Conservation (phyloP, 2,888 invertebrate species). For the Leptogaster cylindrica region DNA sequence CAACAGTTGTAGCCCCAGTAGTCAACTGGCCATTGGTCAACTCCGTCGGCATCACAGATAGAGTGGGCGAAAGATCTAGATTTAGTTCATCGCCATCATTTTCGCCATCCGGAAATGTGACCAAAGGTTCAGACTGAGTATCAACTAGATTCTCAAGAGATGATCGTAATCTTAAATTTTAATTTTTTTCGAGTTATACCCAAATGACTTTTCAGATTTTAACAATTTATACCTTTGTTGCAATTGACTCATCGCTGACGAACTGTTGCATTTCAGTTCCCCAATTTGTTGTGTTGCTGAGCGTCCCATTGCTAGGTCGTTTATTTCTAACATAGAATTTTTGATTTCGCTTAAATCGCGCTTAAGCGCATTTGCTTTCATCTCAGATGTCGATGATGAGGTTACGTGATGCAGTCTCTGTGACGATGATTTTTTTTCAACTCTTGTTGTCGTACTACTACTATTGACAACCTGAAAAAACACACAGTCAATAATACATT, state of each 20-base stretch:
- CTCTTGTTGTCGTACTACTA: slow-evolving; percentile 62
- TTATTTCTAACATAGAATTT: slow-evolving; percentile 87
- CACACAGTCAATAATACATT: too few species aligned
- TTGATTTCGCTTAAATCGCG: slow-evolving; percentile 73
- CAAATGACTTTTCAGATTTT: not conserved
- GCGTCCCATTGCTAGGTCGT: slow-evolving; percentile 67
- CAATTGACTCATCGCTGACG: slow-evolving; percentile 48
- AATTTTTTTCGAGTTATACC: not conserved
- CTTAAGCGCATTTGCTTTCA: slow-evolving; percentile 83
- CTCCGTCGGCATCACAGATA: slow-evolving; percentile 57
- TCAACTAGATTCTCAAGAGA: slow-evolving; percentile 83
- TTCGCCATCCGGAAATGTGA: slow-evolving; percentile 82
- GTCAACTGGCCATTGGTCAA: slow-evolving; percentile 61
- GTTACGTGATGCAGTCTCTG: slow-evolving; percentile 57
- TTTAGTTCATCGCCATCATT: slow-evolving; percentile 65
- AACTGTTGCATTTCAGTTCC: slow-evolving; percentile 48
- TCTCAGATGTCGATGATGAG: slow-evolving; percentile 68
- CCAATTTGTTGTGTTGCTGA: slow-evolving; percentile 43
- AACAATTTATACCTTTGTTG: slow-evolving; percentile 47
- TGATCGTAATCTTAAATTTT: slow-evolving; percentile 67
- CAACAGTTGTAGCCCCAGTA: slow-evolving; percentile 58
- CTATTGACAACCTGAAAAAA: slow-evolving; percentile 60
- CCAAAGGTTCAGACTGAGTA: slow-evolving; percentile 71
- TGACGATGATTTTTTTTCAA: slow-evolving; percentile 58
- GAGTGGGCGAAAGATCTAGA: slow-evolving; percentile 58